Evolutionary conservation across 2,797 vertebrate species (phyloP).

Genomic region (Oreortyx pictus): DNA sequence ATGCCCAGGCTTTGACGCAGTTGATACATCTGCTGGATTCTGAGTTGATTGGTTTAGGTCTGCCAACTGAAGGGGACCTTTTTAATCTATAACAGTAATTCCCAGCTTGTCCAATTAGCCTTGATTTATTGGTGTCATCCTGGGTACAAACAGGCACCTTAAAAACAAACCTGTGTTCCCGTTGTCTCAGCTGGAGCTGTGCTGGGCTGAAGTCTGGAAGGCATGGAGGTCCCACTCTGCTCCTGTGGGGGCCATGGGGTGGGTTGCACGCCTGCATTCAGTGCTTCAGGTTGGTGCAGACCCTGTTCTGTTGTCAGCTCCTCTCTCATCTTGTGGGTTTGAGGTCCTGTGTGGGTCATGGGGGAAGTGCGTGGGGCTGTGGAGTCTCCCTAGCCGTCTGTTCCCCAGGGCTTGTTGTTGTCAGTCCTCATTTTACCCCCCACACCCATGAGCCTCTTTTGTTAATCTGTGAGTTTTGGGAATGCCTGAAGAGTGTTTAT

Average conservation of each 20-base stretch:
- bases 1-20: slow-evolving; percentile 11
- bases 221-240: background rate
- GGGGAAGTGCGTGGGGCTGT: background rate
- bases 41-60: slow-evolving; percentile 25
- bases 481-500: slow-evolving; percentile 43
- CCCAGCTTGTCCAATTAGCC: background rate
- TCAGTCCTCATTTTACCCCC: slow-evolving; percentile 55
- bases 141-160: background rate
- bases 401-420: slow-evolving; percentile 44
- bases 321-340: background rate
- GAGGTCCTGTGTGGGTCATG: background rate
- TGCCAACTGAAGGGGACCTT: slow-evolving; percentile 5
- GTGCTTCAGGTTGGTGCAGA: background rate
- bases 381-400: background rate
- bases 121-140: slow-evolving; percentile 23
- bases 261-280: background rate
- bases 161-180: background rate
- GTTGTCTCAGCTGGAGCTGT: background rate
- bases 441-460: slow-evolving; percentile 18
- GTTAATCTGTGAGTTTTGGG: slow-evolving; percentile 14
- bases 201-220: background rate
- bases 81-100: slow-evolving; percentile 38
- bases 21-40: slow-evolving; percentile 7
- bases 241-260: background rate
- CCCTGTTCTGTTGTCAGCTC: background rate